These are phyloP conservation scores for Koerneria pararmatus DNA, from an alignment of 2,888 invertebrate species.

Conservation along the genomic window DNA sequence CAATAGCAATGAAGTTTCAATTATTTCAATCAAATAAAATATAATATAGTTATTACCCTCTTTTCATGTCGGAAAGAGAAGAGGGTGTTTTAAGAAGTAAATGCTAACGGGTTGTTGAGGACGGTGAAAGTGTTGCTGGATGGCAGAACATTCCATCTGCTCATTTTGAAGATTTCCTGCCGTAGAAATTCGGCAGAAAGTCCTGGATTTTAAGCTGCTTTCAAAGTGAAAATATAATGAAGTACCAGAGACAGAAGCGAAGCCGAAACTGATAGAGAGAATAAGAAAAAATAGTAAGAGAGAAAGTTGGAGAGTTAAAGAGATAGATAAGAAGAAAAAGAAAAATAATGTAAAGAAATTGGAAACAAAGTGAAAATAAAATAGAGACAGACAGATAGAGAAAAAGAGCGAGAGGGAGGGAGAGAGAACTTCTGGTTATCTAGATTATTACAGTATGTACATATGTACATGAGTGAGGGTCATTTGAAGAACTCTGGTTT, in stretches of 20 bases:
- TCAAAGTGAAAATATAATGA: neutral
- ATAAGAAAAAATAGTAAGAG: neutral
- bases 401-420: conserved; percentile 6
- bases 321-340: neutral
- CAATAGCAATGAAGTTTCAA: too few species aligned
- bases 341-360: neutral
- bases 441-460: too few species aligned
- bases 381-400: too few species aligned
- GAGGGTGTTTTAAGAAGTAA: too few species aligned
- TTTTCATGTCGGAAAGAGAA: too few species aligned
- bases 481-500: too few species aligned
- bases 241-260: neutral
- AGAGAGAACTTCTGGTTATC: conserved; percentile 4
- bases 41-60: too few species aligned
- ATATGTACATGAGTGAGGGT: too few species aligned
- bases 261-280: neutral
- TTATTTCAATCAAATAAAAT: too few species aligned
- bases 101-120: conserved; percentile 22
- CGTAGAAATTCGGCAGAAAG: neutral
- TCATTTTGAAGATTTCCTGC: neutral
- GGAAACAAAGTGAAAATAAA: neutral
- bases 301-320: conserved; percentile 9
- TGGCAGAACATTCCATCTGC: conserved; percentile 19
- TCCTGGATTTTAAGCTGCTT: neutral
- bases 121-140: conserved; percentile 18